Conservation (phyloP, 2,888 invertebrate genomes). For the Morinoia aosen region DNA sequence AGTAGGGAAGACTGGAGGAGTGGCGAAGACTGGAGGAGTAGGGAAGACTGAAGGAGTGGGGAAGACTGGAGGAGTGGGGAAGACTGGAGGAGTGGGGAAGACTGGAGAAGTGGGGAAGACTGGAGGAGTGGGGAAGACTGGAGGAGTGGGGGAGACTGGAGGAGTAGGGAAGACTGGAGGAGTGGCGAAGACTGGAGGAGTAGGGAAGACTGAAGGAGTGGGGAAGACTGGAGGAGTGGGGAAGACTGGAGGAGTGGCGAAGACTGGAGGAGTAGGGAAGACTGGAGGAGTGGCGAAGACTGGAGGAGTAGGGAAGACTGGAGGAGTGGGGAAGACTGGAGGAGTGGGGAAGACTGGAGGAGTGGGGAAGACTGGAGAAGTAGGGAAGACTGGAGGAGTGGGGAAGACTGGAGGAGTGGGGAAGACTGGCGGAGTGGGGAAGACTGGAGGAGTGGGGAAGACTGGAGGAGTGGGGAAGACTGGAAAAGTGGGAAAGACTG, state of each 20-base stretch:
- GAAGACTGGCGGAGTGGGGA: neutral
- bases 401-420: neutral
- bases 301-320: neutral
- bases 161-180: constrained; percentile 48
- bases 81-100: neutral
- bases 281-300: neutral
- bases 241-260: constrained; percentile 41
- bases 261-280: neutral
- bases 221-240: constrained; percentile 53
- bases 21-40: neutral
- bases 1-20: neutral
- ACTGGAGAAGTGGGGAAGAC: neutral
- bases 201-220: constrained; percentile 46
- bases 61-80: neutral
- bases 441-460: neutral
- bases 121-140: constrained; percentile 49
- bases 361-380: constrained; percentile 29
- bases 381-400: neutral
- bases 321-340: constrained; percentile 35
- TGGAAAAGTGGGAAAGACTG: neutral
- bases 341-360: neutral
- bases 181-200: constrained; percentile 54
- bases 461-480: neutral
- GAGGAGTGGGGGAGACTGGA: constrained; percentile 53
- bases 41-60: neutral